phyloP scores from a whole-genome alignment of 1,140 invertebrate species.

The Pararge aegeria region DNA sequence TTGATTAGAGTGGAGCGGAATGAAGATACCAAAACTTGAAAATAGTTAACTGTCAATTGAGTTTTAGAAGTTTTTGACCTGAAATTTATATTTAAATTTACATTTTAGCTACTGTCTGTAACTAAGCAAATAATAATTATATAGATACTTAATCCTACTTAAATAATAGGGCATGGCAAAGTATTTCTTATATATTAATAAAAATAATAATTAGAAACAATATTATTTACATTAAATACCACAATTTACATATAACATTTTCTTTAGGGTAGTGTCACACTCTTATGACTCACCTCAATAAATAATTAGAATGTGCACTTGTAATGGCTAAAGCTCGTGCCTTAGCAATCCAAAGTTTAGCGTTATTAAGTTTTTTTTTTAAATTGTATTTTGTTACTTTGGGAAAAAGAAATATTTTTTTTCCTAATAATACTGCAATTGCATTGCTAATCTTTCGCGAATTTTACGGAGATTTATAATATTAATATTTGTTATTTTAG shows the following conservation, averaged over 20 bases:
- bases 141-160: slow-evolving; percentile 9
- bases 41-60: no score
- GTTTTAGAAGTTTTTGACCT: no score
- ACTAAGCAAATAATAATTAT: slow-evolving; percentile 28
- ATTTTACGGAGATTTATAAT: no score
- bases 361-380: background rate
- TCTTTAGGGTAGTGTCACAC: background rate
- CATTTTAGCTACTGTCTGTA: no score
- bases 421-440: no score
- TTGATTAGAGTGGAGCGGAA: no score
- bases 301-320: background rate
- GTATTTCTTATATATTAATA: slow-evolving; percentile 30
- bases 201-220: slow-evolving; percentile 40
- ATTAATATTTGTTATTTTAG: no score
- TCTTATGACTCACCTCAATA: background rate
- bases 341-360: background rate
- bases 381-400: no score
- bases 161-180: slow-evolving; percentile 50
- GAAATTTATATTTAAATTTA: no score
- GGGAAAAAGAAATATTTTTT: no score
- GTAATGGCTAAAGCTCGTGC: background rate
- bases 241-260: slow-evolving; percentile 29
- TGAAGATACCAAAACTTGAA: no score
- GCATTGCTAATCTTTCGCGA: no score
- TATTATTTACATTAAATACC: slow-evolving; percentile 63